Base-by-base conservation (phyloP, 2,113 vertebrate genomes). In the Ascaphus truei region DNA sequence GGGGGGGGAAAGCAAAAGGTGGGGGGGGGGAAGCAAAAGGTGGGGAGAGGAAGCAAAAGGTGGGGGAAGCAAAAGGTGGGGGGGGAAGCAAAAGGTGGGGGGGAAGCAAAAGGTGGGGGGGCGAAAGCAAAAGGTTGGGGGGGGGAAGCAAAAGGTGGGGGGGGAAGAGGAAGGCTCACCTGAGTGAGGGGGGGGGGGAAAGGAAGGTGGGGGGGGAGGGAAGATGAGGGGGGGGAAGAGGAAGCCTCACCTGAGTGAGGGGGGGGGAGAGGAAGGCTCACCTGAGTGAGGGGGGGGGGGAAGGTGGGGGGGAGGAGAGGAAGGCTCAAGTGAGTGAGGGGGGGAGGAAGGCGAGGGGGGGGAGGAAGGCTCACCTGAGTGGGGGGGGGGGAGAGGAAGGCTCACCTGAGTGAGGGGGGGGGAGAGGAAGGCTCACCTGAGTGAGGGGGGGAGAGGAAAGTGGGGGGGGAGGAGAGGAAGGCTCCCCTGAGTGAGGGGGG, bases 401-500 rank as follows among this genome's bases (percentile, higher is more conserved):
- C 20, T n/a, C n/a, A n/a, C n/a, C n/a, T n/a, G n/a, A n/a, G n/a
- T n/a, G n/a, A n/a, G n/a, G 2, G 23, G 20, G 18, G 15, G 4
- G 4, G 37, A 4, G 4, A 15, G 12, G 15, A 30, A 7, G 1
- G 59, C 66, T 68, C 79, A 94, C 93, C n/a, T n/a, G n/a, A n/a
- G n/a, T n/a, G n/a, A n/a, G n/a, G 11, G 5, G 1, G 3, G 8
- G n/a, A 3, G 7, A 37, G 18, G 18, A 15, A 7, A 34, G n/a
- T 18, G 30, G 2, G 23, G 20, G 18, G 15, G 4, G n/a, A n/a
- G 4, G 37, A 4, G 4, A 15, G 12, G 15, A 30, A 7, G 1
- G 59, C 66, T 68, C 79, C 94, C 93, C 89, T 94, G 72, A 95
- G 88, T 1, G 93, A 95, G 0, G 94, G 94, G 81, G 5, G 1